A percentile compares a stretch with the other conserved stretches of the same genome.
phyloP scores from a whole-genome alignment of 2,797 vertebrate genomes.

The Ceyx erithaca region DNA sequence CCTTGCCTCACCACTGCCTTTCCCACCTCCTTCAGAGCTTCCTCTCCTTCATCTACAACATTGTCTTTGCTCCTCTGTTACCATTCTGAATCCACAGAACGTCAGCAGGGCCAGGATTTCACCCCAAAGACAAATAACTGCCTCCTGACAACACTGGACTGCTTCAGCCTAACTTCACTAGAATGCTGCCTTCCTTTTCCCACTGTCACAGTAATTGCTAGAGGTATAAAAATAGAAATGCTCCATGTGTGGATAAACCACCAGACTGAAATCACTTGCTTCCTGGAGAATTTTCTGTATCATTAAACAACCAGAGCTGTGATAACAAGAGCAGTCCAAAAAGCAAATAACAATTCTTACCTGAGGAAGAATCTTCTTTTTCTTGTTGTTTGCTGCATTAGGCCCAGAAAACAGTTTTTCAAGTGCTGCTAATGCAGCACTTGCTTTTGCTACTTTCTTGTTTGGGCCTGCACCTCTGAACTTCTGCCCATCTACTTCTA shows the following conservation, averaged over 20 bases:
- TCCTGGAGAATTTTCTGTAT: background rate
- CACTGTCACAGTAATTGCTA: background rate
- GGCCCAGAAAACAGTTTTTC: constrained; percentile 98
- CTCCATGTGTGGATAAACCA: background rate
- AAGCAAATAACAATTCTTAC: constrained; percentile 65
- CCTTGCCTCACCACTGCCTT: background rate
- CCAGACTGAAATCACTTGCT: background rate
- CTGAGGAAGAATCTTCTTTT: constrained; percentile 97
- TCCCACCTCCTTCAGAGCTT: background rate
- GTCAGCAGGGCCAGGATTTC: background rate
- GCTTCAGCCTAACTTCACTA: background rate
- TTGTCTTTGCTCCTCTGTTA: background rate
- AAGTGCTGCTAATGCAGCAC: constrained; percentile 93
- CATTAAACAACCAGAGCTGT: background rate
- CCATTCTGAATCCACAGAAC: background rate
- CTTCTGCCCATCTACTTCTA: constrained; percentile 98
- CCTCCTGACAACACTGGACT: background rate
- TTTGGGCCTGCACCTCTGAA: constrained; percentile 98
- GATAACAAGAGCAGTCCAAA: background rate
- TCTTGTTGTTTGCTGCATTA: constrained; percentile 95
- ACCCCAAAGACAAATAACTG: background rate
- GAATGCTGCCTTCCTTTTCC: background rate
- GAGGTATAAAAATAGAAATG: background rate
- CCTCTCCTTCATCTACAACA: background rate
- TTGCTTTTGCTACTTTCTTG: constrained; percentile 99